Percentiles rank a stretch among this genome's conserved stretches.
These are phyloP conservation scores for Silurus lanzhouensis DNA, from an alignment of 2,797 vertebrate species.

Conservation along the genomic window DNA sequence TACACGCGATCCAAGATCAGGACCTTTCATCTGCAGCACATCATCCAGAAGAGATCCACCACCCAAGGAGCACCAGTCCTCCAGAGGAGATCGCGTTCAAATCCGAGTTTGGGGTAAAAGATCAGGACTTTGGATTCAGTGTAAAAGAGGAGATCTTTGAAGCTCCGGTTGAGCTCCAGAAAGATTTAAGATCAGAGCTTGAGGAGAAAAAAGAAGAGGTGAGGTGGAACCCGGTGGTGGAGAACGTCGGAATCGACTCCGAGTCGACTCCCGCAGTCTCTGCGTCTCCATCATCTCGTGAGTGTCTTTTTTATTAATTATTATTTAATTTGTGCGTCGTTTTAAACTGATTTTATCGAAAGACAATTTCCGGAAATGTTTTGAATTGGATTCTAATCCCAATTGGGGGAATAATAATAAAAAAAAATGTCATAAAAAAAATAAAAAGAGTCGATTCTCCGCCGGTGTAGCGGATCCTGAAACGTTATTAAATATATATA, in stretches of 20 bases:
- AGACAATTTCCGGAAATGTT: not conserved
- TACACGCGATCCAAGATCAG: not conserved
- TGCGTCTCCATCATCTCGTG: slow-evolving; percentile 70
- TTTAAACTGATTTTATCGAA: not conserved
- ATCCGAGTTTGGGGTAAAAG: not conserved
- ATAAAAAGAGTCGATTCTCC: not conserved
- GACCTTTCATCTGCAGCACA: not conserved
- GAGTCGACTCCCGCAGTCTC: slow-evolving; percentile 52
- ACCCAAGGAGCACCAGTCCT: not conserved
- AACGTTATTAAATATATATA: not conserved
- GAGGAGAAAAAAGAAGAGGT: not conserved
- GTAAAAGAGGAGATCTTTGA: not conserved
- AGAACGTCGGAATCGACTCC: slow-evolving; percentile 18
- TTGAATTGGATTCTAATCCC: not conserved
- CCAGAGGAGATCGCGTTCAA: not conserved
- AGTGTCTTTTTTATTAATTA: slow-evolving; percentile 52
- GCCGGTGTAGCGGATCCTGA: not conserved
- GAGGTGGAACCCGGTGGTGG: slow-evolving; percentile 2
- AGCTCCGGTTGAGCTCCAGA: not conserved
- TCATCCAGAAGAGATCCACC: not conserved
- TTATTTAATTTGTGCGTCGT: not conserved
- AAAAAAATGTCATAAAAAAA: not conserved
- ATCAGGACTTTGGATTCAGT: not conserved
- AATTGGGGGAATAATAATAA: not conserved
- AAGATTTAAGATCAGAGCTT: not conserved